These are phyloP conservation scores for Brachyopa scutellaris DNA, from an alignment of 2,888 invertebrate genomes.

Conservation along the genomic window DNA sequence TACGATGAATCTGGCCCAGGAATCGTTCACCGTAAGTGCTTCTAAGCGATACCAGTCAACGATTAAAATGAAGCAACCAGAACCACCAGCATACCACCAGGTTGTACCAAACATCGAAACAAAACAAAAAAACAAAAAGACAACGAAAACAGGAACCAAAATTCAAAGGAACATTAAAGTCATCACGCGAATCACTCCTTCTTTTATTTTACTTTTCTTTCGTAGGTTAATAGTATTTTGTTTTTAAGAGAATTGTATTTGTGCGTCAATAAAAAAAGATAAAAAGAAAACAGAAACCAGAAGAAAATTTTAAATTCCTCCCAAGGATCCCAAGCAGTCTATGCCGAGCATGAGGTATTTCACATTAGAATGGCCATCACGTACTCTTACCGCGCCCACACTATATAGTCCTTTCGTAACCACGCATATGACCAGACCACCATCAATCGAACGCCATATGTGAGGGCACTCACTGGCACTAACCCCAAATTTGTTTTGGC, in stretches of 20 bases:
- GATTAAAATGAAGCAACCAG: constrained; percentile 47
- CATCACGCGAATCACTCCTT: constrained; percentile 72
- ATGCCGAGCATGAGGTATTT: neutral
- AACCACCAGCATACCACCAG: constrained; percentile 21
- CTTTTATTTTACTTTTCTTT: constrained; percentile 45
- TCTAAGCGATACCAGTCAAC: constrained; percentile 85
- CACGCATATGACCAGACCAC: constrained; percentile 47
- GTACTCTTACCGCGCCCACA: constrained; percentile 51
- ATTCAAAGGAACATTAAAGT: constrained; percentile 73
- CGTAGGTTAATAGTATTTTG: constrained; percentile 51
- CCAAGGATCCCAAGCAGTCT: neutral
- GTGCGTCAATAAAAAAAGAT: constrained; percentile 63
- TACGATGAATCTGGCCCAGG: constrained; percentile 84
- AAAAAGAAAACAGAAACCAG: constrained; percentile 23
- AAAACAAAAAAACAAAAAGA: constrained; percentile 36
- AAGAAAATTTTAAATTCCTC: neutral
- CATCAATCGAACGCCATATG: constrained; percentile 22
- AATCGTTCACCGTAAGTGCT: constrained; percentile 99
- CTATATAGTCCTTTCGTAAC: constrained; percentile 49
- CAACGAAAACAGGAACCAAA: constrained; percentile 53
- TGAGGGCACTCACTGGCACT: constrained; percentile 22
- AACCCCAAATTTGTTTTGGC: constrained; percentile 65
- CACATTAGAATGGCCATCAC: constrained; percentile 60
- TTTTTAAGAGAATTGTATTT: constrained; percentile 65
- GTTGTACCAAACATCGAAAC: neutral